Conservation (phyloP, 2,888 invertebrate genomes). For the Drosophila monieri region DNA sequence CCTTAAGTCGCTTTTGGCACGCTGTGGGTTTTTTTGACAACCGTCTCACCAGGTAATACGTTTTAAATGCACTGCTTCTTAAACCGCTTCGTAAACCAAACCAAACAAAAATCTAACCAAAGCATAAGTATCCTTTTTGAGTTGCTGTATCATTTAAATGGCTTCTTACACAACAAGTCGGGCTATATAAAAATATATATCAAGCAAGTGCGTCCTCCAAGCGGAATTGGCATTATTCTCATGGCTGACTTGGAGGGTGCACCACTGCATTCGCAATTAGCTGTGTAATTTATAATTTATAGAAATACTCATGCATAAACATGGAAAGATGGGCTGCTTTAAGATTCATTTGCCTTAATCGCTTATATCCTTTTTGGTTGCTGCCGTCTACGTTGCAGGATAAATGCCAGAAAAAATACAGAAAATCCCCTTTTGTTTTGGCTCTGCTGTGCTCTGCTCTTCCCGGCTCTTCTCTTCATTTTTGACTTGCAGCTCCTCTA, state of each 20-base stretch:
- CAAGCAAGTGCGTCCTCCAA: slow-evolving; percentile 12
- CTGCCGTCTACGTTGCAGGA: slow-evolving; percentile 44
- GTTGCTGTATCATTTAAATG: slow-evolving; percentile 53
- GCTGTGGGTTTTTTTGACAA: slow-evolving; percentile 87
- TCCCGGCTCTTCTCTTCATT: slow-evolving; percentile 39
- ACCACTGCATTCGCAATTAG: slow-evolving; percentile 45
- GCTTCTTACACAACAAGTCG: slow-evolving; percentile 35
- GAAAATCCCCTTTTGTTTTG: slow-evolving; percentile 38
- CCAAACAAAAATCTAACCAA: slow-evolving; percentile 32
- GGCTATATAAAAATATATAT: slow-evolving; percentile 11
- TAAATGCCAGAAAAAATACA: slow-evolving; percentile 30
- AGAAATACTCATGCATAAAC: slow-evolving; percentile 48
- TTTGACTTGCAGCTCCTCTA: slow-evolving; percentile 69
- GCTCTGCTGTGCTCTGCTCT: slow-evolving; percentile 22
- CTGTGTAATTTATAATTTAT: slow-evolving; percentile 57
- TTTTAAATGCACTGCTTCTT: slow-evolving; percentile 86
- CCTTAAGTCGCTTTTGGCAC: slow-evolving; percentile 86
- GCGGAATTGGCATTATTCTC: slow-evolving; percentile 5
- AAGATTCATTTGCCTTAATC: slow-evolving; percentile 60
- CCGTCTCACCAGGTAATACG: slow-evolving; percentile 86
- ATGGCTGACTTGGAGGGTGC: slow-evolving; percentile 35
- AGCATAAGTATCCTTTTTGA: slow-evolving; percentile 48
- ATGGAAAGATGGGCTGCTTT: slow-evolving; percentile 63
- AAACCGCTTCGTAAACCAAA: slow-evolving; percentile 72
- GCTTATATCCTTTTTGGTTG: slow-evolving; percentile 52